Base-by-base conservation (phyloP, 1,140 invertebrate species). In the Conus ventricosus region DNA sequence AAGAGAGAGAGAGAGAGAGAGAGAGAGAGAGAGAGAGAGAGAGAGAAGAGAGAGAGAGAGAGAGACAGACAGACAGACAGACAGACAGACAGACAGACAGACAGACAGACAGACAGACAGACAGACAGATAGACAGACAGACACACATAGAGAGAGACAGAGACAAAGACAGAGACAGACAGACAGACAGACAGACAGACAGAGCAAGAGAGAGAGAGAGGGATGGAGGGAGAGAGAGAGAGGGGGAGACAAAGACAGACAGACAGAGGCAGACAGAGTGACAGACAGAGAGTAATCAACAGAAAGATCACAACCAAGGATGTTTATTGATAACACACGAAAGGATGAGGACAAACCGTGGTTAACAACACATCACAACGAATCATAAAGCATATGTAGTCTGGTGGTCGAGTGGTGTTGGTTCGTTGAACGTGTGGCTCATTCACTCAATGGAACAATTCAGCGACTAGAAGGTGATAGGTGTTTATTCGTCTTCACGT, bases 1-100 rank as follows among this genome's bases (percentile, higher is more conserved):
- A 80, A n/a, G n/a, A n/a, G 76, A 80, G n/a, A 80, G 76, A 80
- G 39, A 80, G 39, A 80, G 76, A 51, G 39, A 80, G n/a, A 80
- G 76, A 51, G 39, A 80, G 76, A 80, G n/a, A 51, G 76, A 80
- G 76, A 27, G 39, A 80, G 39, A 27, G 76, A 39, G 76, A 15
- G 76, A 25, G 76, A n/a, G 15, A 10, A 11, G 25, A 51, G 25
- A 39, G 51, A 80, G 23, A 51, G 25, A 39, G 11, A 80, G 25
- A 80, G 76, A 25, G 25, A 11, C 13, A 80, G 76, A 80, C 15
- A 80, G 51, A 80, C 15, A 51, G 25, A 80, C 13, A 25, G 23
- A 39, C 13, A 20, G 51, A 51, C 17, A 11, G 76, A 25, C 13
- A 13, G 5, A 80, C 8, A 80, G 8, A 80, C 17, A 39, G 10